Percentiles rank a stretch among this genome's conserved stretches.
phyloP scores from a whole-genome alignment of 1,140 invertebrate species.

The Phenacoccus solenopsis region DNA sequence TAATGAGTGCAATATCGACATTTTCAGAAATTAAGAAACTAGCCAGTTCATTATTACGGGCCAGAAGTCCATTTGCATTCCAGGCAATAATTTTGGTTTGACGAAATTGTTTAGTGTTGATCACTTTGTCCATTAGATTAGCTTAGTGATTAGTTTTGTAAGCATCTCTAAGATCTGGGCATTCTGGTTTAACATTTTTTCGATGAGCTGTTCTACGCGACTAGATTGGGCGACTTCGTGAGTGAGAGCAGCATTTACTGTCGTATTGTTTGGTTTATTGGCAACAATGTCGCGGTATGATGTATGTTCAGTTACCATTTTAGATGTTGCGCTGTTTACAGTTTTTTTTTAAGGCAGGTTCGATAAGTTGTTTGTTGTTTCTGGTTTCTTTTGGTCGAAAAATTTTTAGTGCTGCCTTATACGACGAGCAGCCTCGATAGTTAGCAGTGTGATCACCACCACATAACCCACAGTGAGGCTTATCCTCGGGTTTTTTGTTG shows the following conservation, averaged over 20 bases:
- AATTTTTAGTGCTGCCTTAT: not conserved
- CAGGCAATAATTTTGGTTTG: no score
- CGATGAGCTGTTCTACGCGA: not conserved
- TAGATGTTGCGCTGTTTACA: no score
- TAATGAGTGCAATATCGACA: conserved; percentile 26
- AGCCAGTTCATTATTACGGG: conserved; percentile 24
- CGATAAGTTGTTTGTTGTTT: not conserved
- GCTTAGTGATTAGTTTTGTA: not conserved
- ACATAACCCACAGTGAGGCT: not conserved
- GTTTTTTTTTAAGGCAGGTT: not conserved
- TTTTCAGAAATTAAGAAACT: conserved; percentile 22
- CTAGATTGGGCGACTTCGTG: not conserved
- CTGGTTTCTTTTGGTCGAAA: not conserved
- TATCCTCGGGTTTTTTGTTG: not conserved
- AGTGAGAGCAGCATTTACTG: not conserved
- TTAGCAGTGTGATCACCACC: not conserved
- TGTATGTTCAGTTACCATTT: no score
- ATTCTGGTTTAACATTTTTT: not conserved
- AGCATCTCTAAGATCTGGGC: not conserved
- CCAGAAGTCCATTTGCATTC: conserved; percentile 25
- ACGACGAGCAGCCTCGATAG: not conserved
- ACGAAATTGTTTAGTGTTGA: conserved; percentile 23
- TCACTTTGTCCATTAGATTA: not conserved
- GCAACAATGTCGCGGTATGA: no score
- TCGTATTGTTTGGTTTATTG: not conserved